These are phyloP conservation scores for Todiramphus chloris DNA, from an alignment of 2,113 vertebrate genomes.

Conservation along the genomic window DNA sequence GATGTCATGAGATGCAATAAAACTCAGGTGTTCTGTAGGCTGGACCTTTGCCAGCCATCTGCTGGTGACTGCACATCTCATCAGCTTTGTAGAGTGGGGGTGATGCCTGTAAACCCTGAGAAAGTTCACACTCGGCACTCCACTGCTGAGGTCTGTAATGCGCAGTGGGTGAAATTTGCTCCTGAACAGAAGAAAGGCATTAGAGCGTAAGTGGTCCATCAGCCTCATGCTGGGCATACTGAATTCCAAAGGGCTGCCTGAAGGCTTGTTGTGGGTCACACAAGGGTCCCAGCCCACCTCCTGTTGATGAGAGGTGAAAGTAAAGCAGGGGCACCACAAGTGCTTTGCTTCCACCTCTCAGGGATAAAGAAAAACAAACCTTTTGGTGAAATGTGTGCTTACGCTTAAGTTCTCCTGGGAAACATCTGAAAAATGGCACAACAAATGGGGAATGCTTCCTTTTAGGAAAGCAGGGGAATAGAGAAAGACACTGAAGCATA, in stretches of 20 bases:
- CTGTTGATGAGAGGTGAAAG: neutral
- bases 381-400: neutral
- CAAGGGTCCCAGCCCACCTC: neutral
- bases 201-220: neutral
- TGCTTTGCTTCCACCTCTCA: neutral
- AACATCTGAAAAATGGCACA: neutral
- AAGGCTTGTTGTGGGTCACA: neutral
- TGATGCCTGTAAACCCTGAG: neutral
- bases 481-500: neutral
- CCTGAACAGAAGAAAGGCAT: neutral
- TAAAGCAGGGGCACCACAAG: neutral
- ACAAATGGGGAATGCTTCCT: fast-evolving
- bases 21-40: neutral
- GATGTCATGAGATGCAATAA: neutral
- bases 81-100: neutral
- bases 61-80: neutral
- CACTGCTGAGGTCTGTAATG: neutral
- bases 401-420: neutral
- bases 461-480: neutral
- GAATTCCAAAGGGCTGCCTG: neutral
- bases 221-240: neutral
- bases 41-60: neutral
- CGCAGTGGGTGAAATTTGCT: neutral
- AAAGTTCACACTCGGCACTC: neutral
- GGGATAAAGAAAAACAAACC: neutral